Evolutionary conservation across 2,888 invertebrate species (phyloP), one percentile per base, ranked within the genome.

Genomic region (Coenonympha glycerion): DNA sequence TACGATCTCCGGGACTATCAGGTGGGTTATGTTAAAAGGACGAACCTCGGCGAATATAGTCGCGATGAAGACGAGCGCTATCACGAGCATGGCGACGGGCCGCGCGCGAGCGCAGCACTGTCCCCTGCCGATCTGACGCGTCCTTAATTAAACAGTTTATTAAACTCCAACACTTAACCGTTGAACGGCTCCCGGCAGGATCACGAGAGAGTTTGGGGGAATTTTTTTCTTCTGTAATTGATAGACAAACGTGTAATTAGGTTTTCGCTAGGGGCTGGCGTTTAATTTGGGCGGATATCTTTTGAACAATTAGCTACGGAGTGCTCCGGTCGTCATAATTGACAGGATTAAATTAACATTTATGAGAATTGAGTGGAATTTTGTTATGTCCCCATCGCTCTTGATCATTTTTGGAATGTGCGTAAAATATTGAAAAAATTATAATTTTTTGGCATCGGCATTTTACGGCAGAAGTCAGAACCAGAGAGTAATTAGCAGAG

Each of bases 71-170:
- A 73, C 41, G 13, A 83, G 56, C 46, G 65, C 63, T 36, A 73
- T 54, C 52, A 66, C 53, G 50, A 79, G 71, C 87, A 85, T 85
- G 71, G 62, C 80, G 76, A 64, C 76, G 59, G 66, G 65, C 58
- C 71, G 76, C 74, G 70, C 68, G 75, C 80, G 66, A 73, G 69
- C 69, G 67, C 70, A 68, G 65, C 70, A 82, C 84, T 84, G 82
- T 67, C 70, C 69, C 69, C 71, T 64, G 65, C 64, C 71, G 65
- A 66, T 64, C 69, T 68, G 68, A 71, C 78, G 68, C 74, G 66
- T 64, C 73, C 80, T 84, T 83, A 86, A 87, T 87, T 86, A 85
- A 79, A 73, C 81, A 76, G 84, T 84, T 85, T 81, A 84, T 79
- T 87, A 85, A 85, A 75, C 85, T 76, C 76, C 70, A 70, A 82